Percentiles rank a stretch among this genome's conserved stretches.
Conservation (phyloP, 2,888 invertebrate genomes). For the Pseudanteris insignis region DNA sequence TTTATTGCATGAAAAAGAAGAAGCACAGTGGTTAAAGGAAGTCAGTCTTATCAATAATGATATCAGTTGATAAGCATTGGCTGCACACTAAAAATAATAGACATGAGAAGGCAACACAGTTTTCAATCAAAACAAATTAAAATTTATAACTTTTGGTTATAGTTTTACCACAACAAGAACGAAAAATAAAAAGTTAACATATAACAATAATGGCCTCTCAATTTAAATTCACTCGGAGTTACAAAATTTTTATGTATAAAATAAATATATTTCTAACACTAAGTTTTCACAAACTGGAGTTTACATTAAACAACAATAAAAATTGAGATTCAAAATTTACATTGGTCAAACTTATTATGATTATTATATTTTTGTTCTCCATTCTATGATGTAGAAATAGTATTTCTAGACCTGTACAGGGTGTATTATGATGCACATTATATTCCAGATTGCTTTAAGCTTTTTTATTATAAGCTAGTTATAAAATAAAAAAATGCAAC, state of each 20-base stretch:
- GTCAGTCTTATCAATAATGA: slow-evolving; percentile 54
- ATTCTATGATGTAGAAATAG: slow-evolving; percentile 21
- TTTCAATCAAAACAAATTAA: neutral
- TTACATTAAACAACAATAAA: slow-evolving; percentile 22
- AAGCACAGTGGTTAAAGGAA: slow-evolving; percentile 48
- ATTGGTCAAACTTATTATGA: slow-evolving; percentile 14
- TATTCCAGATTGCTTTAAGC: neutral
- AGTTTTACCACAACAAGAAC: neutral
- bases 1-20: slow-evolving; percentile 29
- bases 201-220: neutral
- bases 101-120: slow-evolving; percentile 20
- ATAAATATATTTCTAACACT: slow-evolving; percentile 31
- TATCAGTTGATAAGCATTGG: slow-evolving; percentile 12
- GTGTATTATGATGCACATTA: slow-evolving; percentile 4
- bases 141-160: neutral
- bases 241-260: slow-evolving; percentile 29
- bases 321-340: slow-evolving; percentile 40
- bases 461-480: slow-evolving; percentile 12
- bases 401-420: slow-evolving; percentile 22
- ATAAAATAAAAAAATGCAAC: slow-evolving; percentile 38
- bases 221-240: slow-evolving; percentile 17
- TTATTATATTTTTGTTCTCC: neutral
- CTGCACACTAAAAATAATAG: slow-evolving; percentile 4
- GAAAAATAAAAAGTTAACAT: neutral
- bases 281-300: slow-evolving; percentile 21